These are phyloP conservation scores for Hydractinia echinata DNA, from an alignment of 30 jellyfish, hydroid and myxozoan species.

Conservation along the genomic window DNA sequence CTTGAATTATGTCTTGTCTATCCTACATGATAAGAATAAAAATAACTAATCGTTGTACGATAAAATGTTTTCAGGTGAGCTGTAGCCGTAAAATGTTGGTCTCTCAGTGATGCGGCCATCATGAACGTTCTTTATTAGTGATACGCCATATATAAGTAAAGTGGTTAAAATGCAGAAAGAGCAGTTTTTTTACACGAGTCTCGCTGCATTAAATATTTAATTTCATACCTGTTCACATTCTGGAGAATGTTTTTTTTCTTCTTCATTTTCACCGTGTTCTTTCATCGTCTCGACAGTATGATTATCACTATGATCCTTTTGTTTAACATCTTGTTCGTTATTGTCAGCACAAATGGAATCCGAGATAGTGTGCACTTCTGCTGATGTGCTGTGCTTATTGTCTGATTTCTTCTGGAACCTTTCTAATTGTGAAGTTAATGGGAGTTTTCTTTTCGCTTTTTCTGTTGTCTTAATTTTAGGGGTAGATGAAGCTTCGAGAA, in stretches of 20 bases:
- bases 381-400: background rate
- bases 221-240: background rate
- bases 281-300: background rate
- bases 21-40: conserved; percentile 25
- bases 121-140: too few relatives aligned
- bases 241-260: background rate
- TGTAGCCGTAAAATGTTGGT: too few relatives aligned
- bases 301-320: background rate
- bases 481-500: too few relatives aligned
- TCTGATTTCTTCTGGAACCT: background rate
- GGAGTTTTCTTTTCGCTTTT: conserved; percentile 29
- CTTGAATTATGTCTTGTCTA: conserved; percentile 69
- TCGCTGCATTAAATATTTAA: background rate
- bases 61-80: background rate
- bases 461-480: background rate
- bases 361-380: background rate
- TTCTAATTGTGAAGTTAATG: conserved; percentile 21
- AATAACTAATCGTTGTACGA: background rate
- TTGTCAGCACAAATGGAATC: background rate
- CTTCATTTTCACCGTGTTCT: background rate
- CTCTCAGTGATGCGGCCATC: too few relatives aligned
- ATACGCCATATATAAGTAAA: too few relatives aligned
- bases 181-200: too few relatives aligned
- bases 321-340: background rate
- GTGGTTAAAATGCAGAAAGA: too few relatives aligned